A percentile compares a stretch with the other conserved stretches of the same genome.
Evolutionary conservation across 2,113 vertebrate genomes (phyloP).

Genomic region (Hiodon alosoides): DNA sequence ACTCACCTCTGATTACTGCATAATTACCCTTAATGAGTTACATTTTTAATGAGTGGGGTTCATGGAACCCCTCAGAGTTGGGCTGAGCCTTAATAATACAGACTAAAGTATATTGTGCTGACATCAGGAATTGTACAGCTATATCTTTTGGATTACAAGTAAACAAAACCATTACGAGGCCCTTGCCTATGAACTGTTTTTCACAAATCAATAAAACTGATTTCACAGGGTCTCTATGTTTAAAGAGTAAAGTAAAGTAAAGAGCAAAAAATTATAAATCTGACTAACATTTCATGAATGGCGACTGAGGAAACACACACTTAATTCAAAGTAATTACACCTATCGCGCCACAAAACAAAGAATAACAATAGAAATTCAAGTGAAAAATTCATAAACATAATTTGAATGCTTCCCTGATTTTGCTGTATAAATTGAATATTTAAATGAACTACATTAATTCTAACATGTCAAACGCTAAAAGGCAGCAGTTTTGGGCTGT

Average conservation of each 20-base stretch:
- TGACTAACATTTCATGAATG: background rate
- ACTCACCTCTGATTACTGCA: conserved; percentile 48
- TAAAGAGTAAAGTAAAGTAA: conserved; percentile 29
- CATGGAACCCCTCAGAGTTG: conserved; percentile 60
- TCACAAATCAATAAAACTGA: conserved; percentile 30
- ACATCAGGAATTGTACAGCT: conserved; percentile 59
- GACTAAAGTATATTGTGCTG: conserved; percentile 59
- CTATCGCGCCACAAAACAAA: background rate
- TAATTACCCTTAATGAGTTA: conserved; percentile 64
- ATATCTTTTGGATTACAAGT: conserved; percentile 55
- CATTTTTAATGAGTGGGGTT: conserved; percentile 55
- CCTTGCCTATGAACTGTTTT: conserved; percentile 57
- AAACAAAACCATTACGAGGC: conserved; percentile 56
- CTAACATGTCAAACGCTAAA: conserved; percentile 25
- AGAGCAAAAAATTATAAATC: background rate
- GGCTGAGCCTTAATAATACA: conserved; percentile 61
- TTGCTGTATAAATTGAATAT: background rate
- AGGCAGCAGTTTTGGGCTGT: conserved; percentile 48
- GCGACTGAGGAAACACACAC: background rate
- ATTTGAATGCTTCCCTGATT: background rate
- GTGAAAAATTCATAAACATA: background rate
- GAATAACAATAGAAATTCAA: too few species aligned
- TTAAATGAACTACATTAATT: background rate
- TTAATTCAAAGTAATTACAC: background rate
- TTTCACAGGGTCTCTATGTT: conserved; percentile 54